A percentile compares a stretch with the other conserved stretches of the same genome.
phyloP scores from a whole-genome alignment of 30 jellyfish, hydroid and myxozoan genomes.

The Aurelia aurita region DNA sequence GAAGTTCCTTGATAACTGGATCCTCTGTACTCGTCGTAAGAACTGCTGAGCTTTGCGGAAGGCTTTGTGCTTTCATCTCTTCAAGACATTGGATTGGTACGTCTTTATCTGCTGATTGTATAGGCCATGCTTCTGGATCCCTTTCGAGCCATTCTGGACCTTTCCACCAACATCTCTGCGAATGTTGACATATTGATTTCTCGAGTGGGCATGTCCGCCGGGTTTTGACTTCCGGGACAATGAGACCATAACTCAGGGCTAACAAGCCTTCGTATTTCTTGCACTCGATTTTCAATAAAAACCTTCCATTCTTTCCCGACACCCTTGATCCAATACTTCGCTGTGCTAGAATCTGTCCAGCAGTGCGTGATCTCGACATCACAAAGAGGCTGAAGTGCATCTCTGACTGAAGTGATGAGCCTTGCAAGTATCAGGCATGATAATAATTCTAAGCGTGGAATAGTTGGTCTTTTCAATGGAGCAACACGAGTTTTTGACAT shows the following conservation, averaged over 20 bases:
- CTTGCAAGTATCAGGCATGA: conserved; percentile 43
- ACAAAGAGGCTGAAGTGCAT: not conserved
- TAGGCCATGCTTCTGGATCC: no score
- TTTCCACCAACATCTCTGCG: no score
- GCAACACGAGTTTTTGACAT: conserved; percentile 21
- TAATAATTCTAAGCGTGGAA: conserved; percentile 20
- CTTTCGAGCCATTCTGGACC: no score
- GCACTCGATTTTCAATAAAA: conserved; percentile 28
- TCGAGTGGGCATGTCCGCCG: conserved; percentile 41
- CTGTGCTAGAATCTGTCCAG: conserved; percentile 45
- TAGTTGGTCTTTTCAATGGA: conserved; percentile 15
- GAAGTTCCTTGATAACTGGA: no score
- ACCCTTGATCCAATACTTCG: conserved; percentile 51
- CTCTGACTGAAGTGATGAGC: conserved; percentile 10
- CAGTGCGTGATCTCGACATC: conserved; percentile 3
- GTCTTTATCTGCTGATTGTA: no score
- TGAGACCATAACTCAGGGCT: conserved; percentile 14
- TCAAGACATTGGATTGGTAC: no score
- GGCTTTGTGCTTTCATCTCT: no score
- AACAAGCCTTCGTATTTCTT: conserved; percentile 38
- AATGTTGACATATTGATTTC: no score
- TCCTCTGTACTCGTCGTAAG: no score
- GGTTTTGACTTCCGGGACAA: conserved; percentile 3
- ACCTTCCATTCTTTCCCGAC: conserved; percentile 25
- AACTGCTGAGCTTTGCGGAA: no score